Evolutionary conservation across 2,888 invertebrate species (phyloP).

Genomic region (Aporophyla nigra): DNA sequence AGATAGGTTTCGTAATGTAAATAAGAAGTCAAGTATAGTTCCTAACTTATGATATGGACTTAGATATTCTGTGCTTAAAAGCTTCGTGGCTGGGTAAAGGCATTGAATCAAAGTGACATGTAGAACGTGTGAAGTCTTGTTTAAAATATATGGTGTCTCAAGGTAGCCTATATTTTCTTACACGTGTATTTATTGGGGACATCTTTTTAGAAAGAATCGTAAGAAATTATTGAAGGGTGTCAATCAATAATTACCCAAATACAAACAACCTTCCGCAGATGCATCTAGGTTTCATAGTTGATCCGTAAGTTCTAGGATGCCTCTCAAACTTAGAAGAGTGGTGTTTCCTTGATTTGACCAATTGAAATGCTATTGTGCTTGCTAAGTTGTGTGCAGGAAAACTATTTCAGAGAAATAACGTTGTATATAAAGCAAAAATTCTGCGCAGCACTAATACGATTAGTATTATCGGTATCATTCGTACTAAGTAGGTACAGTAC

Average conservation of each 20-base stretch:
- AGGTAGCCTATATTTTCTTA: conserved; percentile 3
- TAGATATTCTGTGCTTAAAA: conserved; percentile 21
- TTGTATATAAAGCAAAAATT: not conserved
- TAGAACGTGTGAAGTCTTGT: conserved; percentile 7
- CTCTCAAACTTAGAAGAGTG: not conserved
- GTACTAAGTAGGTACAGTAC: not conserved
- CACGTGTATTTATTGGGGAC: not conserved
- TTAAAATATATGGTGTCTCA: not conserved
- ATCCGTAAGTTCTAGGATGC: not conserved
- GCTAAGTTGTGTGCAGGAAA: not conserved
- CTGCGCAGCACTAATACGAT: not conserved
- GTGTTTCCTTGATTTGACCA: not conserved
- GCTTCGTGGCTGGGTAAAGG: conserved; percentile 42
- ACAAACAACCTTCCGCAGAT: not conserved
- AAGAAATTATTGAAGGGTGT: not conserved
- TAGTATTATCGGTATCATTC: not conserved
- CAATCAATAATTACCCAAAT: not conserved
- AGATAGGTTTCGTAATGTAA: conserved; percentile 47
- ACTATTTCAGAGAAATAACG: not conserved
- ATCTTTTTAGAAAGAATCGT: not conserved
- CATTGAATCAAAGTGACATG: conserved; percentile 31
- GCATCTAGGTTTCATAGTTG: not conserved
- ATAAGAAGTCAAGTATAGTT: conserved; percentile 47
- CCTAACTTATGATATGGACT: conserved; percentile 33
- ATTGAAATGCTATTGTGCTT: not conserved